phyloP scores from a whole-genome alignment of 2,797 vertebrate genomes.

The Euphonia xanthogaster region DNA sequence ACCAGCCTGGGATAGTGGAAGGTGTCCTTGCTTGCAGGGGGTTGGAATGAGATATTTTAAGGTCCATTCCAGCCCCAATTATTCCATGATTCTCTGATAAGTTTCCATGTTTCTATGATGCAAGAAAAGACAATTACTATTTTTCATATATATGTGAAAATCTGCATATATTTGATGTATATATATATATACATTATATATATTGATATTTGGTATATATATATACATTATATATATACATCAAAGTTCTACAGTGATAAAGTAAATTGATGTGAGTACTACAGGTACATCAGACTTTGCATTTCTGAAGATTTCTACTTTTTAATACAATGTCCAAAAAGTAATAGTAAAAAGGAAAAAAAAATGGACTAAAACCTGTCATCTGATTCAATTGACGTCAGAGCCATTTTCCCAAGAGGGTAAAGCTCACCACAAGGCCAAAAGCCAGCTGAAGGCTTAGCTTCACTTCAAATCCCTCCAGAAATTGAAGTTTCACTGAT shows the following conservation, averaged over 20 bases:
- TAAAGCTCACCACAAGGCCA: background rate
- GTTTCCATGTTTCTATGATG: background rate
- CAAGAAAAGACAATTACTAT: background rate
- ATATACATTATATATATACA: too few relatives aligned
- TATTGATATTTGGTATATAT: too few relatives aligned
- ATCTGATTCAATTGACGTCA: background rate
- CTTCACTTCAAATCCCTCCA: slow-evolving; percentile 17
- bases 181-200: too few relatives aligned
- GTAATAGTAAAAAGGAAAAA: background rate
- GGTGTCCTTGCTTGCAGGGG: background rate
- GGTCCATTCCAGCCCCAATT: background rate
- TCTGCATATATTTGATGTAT: too few relatives aligned
- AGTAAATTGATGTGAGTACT: background rate
- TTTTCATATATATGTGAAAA: too few relatives aligned
- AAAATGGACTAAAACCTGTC: background rate
- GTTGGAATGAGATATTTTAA: background rate
- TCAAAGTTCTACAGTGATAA: background rate
- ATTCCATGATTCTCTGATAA: background rate
- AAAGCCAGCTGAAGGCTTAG: slow-evolving; percentile 19
- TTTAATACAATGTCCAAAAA: background rate
- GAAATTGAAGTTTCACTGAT: slow-evolving; percentile 37
- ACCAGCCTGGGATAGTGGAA: background rate
- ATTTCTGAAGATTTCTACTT: background rate
- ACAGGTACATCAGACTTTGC: background rate
- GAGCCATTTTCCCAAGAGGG: background rate